Evolutionary conservation across 2,113 vertebrate genomes (phyloP).

Genomic region (Aptenodytes forsteri): DNA sequence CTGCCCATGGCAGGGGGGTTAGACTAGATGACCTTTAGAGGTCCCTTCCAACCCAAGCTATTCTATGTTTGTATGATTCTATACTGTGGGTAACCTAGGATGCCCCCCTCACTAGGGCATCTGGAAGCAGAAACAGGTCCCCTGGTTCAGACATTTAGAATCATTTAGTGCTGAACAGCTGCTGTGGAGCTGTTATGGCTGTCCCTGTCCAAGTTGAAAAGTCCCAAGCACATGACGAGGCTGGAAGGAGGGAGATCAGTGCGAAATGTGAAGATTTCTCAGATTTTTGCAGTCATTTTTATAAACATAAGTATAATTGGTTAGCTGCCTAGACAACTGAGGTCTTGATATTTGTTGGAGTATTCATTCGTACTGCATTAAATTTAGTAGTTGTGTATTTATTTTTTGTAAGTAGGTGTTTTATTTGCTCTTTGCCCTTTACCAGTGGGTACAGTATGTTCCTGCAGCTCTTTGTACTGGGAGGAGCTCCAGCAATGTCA

Average conservation of each 20-base stretch:
- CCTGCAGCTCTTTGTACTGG: not conserved
- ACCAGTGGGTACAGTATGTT: not conserved
- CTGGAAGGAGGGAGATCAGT: not conserved
- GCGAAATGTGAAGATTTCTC: not conserved
- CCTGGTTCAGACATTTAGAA: not conserved
- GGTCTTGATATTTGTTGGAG: not conserved
- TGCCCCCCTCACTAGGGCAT: fast-evolving
- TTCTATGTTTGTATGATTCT: no score
- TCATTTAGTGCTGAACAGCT: not conserved
- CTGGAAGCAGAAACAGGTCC: not conserved
- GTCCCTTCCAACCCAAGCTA: no score
- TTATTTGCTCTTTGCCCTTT: not conserved
- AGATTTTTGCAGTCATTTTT: not conserved
- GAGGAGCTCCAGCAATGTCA: not conserved
- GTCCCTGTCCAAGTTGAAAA: not conserved
- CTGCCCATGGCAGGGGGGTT: no score
- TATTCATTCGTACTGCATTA: not conserved
- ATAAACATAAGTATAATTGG: not conserved
- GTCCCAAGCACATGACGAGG: fast-evolving
- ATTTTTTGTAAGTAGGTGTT: not conserved
- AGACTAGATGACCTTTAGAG: no score
- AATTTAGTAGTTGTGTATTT: not conserved
- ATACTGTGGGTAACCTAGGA: not conserved
- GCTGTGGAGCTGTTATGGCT: not conserved
- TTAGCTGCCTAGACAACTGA: not conserved